Evolutionary conservation across 2,888 invertebrate species (phyloP).

Genomic region (Rotaria socialis): DNA sequence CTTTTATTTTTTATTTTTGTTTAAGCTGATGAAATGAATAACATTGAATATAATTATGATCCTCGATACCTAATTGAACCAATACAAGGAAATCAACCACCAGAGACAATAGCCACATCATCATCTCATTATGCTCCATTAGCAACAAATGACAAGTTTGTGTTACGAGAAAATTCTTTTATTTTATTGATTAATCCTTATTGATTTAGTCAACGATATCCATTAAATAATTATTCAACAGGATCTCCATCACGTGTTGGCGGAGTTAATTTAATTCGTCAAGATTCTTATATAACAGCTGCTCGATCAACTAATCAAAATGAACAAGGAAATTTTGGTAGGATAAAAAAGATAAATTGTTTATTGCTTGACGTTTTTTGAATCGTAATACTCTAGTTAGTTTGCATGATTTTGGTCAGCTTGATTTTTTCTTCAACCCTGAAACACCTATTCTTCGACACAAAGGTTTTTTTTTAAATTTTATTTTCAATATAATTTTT

Average conservation of each 20-base stretch:
- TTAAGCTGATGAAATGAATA: constrained; percentile 1
- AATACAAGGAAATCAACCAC: background rate
- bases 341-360: background rate
- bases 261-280: constrained; percentile 3
- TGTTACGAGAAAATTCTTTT: background rate
- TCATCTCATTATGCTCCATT: background rate
- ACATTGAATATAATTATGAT: background rate
- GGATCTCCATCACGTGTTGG: background rate
- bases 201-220: constrained; percentile 23
- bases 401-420: background rate
- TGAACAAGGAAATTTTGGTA: background rate
- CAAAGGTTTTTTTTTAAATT: background rate
- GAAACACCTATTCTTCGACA: constrained; percentile 9
- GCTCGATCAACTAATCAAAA: background rate
- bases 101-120: too few species aligned
- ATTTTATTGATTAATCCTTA: background rate
- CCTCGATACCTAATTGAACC: background rate
- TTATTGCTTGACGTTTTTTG: background rate
- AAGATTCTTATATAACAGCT: constrained; percentile 34
- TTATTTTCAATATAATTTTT: background rate
- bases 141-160: background rate
- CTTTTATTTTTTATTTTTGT: too few species aligned
- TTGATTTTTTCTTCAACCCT: background rate
- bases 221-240: background rate
- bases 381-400: background rate